A percentile compares a stretch with the other conserved stretches of the same genome.
These are phyloP conservation scores for Pithys albifrons DNA, from an alignment of 2,113 vertebrate species.

Conservation along the genomic window DNA sequence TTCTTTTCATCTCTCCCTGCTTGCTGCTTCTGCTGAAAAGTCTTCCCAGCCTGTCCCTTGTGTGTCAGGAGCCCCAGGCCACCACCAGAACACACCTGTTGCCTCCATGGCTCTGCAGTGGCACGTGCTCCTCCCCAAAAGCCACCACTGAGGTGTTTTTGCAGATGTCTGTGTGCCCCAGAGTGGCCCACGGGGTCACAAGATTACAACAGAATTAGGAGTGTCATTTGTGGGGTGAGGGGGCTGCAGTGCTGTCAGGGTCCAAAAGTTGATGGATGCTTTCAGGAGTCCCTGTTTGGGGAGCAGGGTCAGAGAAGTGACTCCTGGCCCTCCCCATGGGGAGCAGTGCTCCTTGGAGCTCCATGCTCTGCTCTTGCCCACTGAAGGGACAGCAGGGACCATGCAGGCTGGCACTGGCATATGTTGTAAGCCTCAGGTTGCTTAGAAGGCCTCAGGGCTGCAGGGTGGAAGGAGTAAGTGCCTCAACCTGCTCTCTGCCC, in stretches of 20 bases:
- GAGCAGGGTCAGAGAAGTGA: neutral
- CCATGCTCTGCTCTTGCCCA: rapidly evolving
- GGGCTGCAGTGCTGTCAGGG: rapidly evolving
- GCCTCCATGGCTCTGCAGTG: neutral
- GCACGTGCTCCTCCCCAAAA: rapidly evolving
- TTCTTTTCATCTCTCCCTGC: neutral
- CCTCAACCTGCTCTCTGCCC: neutral
- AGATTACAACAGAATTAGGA: rapidly evolving
- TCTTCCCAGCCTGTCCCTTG: neutral
- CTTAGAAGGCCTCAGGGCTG: neutral
- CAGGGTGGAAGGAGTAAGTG: neutral
- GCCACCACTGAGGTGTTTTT: neutral
- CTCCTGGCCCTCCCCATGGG: rapidly evolving
- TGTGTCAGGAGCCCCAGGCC: neutral
- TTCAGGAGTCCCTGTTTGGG: rapidly evolving
- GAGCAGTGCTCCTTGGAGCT: neutral
- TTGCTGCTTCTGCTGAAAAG: neutral
- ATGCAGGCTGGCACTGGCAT: rapidly evolving
- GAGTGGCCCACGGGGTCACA: neutral
- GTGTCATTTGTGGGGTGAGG: rapidly evolving
- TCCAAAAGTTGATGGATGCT: rapidly evolving
- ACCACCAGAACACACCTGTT: rapidly evolving
- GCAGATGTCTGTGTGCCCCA: rapidly evolving
- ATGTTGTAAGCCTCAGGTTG: rapidly evolving
- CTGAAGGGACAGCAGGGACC: neutral